These are phyloP conservation scores for Cebidichthys violaceus DNA, from an alignment of 2,113 vertebrate genomes.

Conservation along the genomic window DNA sequence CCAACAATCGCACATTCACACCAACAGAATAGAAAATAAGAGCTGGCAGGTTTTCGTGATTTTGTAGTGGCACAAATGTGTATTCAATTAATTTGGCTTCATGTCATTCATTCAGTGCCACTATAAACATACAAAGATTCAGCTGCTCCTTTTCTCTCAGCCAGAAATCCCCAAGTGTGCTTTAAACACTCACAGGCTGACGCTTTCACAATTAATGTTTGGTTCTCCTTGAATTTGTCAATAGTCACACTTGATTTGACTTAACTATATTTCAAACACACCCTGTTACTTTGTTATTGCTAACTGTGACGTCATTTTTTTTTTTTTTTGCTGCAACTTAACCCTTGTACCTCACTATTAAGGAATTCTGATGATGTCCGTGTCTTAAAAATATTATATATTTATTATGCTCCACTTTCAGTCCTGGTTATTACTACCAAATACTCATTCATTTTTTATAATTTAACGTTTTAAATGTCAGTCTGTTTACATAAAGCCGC, in stretches of 20 bases:
- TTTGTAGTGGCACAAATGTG: constrained; percentile 12
- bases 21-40: constrained; percentile 25
- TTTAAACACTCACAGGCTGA: constrained; percentile 27
- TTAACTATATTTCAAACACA: background rate
- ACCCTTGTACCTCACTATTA: background rate
- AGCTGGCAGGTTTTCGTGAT: background rate
- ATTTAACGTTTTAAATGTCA: background rate
- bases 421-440: background rate
- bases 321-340: background rate
- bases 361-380: background rate
- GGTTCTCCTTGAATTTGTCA: constrained; percentile 19
- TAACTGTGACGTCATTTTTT: background rate
- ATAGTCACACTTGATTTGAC: background rate
- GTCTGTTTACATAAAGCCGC: background rate
- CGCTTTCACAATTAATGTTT: constrained; percentile 28
- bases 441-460: background rate
- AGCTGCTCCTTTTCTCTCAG: constrained; percentile 22
- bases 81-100: constrained; percentile 30
- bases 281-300: background rate
- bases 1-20: constrained; percentile 15
- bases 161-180: constrained; percentile 9
- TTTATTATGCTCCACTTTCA: background rate
- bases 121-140: constrained; percentile 23
- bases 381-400: background rate
- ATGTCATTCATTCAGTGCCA: constrained; percentile 19